Conservation (phyloP, 1,140 invertebrate genomes). For the Mya arenaria region DNA sequence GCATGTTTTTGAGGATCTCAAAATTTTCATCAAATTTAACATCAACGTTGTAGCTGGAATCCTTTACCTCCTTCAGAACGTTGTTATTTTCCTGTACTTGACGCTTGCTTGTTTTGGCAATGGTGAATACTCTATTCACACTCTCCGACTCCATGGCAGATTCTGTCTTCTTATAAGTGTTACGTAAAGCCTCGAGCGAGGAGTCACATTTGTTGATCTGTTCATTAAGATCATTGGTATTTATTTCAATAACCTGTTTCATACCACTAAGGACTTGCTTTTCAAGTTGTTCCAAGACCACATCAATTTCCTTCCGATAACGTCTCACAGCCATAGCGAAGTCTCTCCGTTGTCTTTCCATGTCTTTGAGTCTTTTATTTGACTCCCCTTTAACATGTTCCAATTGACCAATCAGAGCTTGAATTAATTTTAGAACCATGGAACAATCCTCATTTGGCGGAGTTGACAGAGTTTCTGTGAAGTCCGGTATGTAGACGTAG, state of each 20-base stretch:
- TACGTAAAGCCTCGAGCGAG: background rate
- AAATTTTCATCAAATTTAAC: constrained; percentile 49
- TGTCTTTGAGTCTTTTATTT: constrained; percentile 37
- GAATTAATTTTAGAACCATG: constrained; percentile 12
- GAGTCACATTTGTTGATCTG: constrained; percentile 42
- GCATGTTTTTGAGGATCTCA: constrained; percentile 33
- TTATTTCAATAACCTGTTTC: constrained; percentile 46
- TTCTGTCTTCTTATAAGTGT: constrained; percentile 17
- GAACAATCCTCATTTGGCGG: constrained; percentile 21
- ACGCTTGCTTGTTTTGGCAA: constrained; percentile 31
- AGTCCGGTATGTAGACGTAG: constrained; percentile 39
- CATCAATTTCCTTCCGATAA: constrained; percentile 44
- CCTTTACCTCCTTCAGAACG: constrained; percentile 21
- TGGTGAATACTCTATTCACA: constrained; percentile 25
- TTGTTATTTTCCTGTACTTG: constrained; percentile 3
- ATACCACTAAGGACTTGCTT: constrained; percentile 41
- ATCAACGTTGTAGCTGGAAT: constrained; percentile 2
- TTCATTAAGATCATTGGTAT: constrained; percentile 23
- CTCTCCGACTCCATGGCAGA: constrained; percentile 22
- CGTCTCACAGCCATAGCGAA: constrained; percentile 9
- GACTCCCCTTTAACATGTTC: constrained; percentile 36
- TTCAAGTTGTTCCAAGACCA: constrained; percentile 38
- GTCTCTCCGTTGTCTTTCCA: constrained; percentile 45
- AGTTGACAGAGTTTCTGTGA: constrained; percentile 25
- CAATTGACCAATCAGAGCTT: constrained; percentile 47